These are phyloP conservation scores for Agapetus fuscipes DNA, from an alignment of 2,888 invertebrate species.

Conservation along the genomic window DNA sequence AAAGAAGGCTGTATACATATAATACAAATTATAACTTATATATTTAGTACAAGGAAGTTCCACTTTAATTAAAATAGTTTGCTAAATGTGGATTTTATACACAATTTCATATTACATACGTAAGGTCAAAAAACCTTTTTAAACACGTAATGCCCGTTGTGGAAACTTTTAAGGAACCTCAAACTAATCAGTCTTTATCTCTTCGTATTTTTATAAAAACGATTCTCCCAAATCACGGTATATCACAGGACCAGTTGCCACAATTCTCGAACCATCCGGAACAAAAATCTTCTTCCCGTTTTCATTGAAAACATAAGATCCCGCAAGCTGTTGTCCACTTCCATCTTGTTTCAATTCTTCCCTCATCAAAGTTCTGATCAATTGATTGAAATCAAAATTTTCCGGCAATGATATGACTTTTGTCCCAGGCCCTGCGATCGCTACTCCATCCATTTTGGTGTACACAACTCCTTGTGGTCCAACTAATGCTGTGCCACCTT, in stretches of 20 bases:
- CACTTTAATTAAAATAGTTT: no score
- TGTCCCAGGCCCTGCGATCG: conserved; percentile 66
- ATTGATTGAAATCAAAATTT: conserved; percentile 47
- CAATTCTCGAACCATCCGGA: conserved; percentile 56
- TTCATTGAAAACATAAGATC: conserved; percentile 23
- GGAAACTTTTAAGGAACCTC: no score
- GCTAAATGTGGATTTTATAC: no score
- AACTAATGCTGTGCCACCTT: conserved; percentile 71
- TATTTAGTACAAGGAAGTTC: no score
- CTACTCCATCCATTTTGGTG: conserved; percentile 64
- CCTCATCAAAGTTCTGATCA: conserved; percentile 32
- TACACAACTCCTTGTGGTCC: conserved; percentile 70
- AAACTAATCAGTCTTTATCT: no score
- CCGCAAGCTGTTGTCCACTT: conserved; percentile 7
- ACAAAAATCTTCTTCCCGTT: conserved; percentile 36
- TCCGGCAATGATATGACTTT: conserved; percentile 59
- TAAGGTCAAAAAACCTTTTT: no score
- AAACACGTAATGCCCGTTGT: no score
- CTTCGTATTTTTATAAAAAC: no score
- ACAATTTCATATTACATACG: no score
- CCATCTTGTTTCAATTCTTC: conserved; percentile 17
- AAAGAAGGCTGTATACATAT: no score
- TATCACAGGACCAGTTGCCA: conserved; percentile 65
- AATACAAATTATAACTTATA: no score
- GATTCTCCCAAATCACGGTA: conserved; percentile 50